Percentiles rank a stretch among this genome's conserved stretches.
These are phyloP conservation scores for Hyperoplus lanceolatus DNA, from an alignment of 2,797 vertebrate genomes.

Conservation along the genomic window DNA sequence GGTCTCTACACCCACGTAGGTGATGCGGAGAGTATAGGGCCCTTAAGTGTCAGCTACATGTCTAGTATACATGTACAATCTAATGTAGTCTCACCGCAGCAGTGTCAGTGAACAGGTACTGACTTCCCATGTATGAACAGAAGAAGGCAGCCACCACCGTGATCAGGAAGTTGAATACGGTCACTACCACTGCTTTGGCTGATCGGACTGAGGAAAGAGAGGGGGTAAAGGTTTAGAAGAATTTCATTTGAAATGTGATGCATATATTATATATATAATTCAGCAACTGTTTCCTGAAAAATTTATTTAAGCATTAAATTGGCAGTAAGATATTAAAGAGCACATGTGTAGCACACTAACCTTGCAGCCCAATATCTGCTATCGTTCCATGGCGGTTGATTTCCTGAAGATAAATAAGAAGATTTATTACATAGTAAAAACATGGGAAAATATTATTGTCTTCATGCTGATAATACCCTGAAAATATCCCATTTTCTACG, in stretches of 20 bases:
- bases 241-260: neutral
- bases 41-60: neutral
- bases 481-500: neutral
- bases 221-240: neutral
- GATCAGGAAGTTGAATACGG: conserved; percentile 95
- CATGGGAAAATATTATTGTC: neutral
- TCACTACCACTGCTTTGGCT: conserved; percentile 89
- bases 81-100: conserved; percentile 86
- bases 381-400: conserved; percentile 82
- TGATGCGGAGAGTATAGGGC: no score
- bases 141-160: conserved; percentile 93
- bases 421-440: no score
- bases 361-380: conserved; percentile 91
- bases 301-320: neutral
- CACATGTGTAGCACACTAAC: conserved; percentile 74
- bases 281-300: neutral
- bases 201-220: conserved; percentile 88
- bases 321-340: neutral
- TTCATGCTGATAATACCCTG: neutral
- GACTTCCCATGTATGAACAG: conserved; percentile 95
- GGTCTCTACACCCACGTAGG: no score
- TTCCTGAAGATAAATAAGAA: conserved; percentile 78
- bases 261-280: neutral
- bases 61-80: neutral
- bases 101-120: conserved; percentile 93